These are phyloP conservation scores for Ganaspis sp. DNA, from an alignment of 1,140 invertebrate species.

Conservation along the genomic window DNA sequence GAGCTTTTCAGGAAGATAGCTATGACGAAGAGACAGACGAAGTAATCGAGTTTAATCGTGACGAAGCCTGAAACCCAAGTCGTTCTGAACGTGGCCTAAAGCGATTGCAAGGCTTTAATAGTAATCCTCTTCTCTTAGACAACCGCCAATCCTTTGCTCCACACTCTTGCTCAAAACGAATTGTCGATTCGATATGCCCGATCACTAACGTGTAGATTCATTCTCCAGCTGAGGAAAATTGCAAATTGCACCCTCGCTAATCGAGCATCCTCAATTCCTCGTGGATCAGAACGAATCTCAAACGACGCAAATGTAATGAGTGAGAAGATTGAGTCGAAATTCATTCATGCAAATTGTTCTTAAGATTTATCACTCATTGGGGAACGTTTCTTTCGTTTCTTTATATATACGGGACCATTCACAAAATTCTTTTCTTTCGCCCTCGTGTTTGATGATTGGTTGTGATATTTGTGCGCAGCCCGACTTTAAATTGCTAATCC, in stretches of 20 bases:
- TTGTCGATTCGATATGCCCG: conserved; percentile 8
- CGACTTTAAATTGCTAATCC: no score
- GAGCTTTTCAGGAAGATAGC: conserved; percentile 7
- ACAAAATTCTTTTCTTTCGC: no score
- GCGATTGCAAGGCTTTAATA: conserved; percentile 5
- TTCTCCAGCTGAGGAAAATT: neutral
- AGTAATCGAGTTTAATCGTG: conserved; percentile 1
- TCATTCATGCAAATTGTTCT: neutral
- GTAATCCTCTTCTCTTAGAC: conserved; percentile 5
- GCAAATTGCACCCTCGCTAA: conserved; percentile 22
- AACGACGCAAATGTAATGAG: neutral
- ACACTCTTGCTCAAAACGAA: neutral
- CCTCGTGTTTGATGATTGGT: no score
- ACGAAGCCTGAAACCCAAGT: conserved; percentile 4
- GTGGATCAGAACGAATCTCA: neutral
- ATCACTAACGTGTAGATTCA: neutral
- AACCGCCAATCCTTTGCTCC: neutral
- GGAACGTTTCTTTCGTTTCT: neutral
- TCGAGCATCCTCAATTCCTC: neutral
- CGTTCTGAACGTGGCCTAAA: conserved; percentile 4
- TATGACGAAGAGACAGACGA: neutral
- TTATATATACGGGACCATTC: no score
- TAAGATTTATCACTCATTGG: neutral
- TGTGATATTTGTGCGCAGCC: no score
- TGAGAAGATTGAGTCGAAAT: neutral